Conservation (phyloP, 2,888 invertebrate genomes). For the Thymelicus sylvestris region DNA sequence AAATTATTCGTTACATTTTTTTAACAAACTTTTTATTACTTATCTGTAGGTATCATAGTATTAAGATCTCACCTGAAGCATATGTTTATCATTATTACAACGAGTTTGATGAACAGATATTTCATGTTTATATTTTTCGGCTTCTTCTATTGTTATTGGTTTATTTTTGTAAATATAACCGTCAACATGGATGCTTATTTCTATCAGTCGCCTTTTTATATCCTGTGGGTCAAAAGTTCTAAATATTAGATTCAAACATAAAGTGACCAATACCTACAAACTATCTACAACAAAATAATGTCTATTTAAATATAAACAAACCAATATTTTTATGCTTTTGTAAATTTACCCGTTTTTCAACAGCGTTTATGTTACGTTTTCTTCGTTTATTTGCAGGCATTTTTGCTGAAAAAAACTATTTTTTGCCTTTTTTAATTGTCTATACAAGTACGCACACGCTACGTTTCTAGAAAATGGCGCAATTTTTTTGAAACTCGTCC, state of each 20-base stretch:
- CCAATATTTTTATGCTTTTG: no score
- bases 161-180: constrained; percentile 61
- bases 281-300: no score
- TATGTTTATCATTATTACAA: constrained; percentile 52
- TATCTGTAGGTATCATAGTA: neutral
- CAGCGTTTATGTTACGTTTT: neutral
- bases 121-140: constrained; percentile 55
- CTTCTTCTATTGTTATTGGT: constrained; percentile 55
- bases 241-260: neutral
- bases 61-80: constrained; percentile 58
- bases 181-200: constrained; percentile 61
- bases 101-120: constrained; percentile 50
- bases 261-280: no score
- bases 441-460: no score
- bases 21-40: no score
- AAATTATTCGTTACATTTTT: no score
- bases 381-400: constrained; percentile 20
- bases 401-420: neutral
- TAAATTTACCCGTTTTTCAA: constrained; percentile 8
- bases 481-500: neutral
- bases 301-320: no score
- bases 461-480: neutral
- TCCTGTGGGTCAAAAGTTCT: neutral
- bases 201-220: constrained; percentile 52
- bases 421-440: no score